Evolutionary conservation across 2,113 vertebrate species (phyloP).

Genomic region (Oncorhynchus kisutch): DNA sequence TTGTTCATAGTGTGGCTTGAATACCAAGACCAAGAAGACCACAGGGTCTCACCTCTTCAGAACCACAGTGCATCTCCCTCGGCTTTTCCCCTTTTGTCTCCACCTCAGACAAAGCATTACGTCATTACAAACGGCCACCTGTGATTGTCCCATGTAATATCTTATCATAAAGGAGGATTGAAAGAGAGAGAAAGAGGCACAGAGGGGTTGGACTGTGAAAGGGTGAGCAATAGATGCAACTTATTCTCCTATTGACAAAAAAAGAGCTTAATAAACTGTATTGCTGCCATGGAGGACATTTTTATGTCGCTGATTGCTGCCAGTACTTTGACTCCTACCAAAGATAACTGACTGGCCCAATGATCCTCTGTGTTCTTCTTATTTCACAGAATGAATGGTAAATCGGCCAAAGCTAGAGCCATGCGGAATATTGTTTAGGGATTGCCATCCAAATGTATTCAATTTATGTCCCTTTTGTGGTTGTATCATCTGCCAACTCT

Average conservation of each 20-base stretch:
- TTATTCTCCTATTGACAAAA: no score
- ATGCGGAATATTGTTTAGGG: not conserved
- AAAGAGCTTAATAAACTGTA: no score
- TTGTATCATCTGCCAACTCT: not conserved
- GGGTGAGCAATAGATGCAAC: no score
- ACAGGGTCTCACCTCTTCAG: not conserved
- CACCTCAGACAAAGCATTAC: conserved; percentile 17
- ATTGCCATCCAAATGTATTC: not conserved
- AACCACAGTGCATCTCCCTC: not conserved
- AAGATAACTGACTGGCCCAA: not conserved
- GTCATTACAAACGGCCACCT: conserved; percentile 11
- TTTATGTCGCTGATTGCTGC: not conserved
- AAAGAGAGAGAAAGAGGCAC: not conserved
- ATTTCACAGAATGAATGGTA: not conserved
- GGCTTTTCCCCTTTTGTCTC: not conserved
- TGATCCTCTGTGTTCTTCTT: not conserved
- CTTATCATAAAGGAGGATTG: not conserved
- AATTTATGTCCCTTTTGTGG: not conserved
- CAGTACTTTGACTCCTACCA: not conserved
- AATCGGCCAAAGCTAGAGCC: not conserved
- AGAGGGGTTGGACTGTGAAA: not conserved
- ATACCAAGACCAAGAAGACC: not conserved
- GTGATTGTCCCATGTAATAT: not conserved
- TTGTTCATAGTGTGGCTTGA: not conserved
- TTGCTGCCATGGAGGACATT: not conserved